These are phyloP conservation scores for Lathamus discolor DNA, from an alignment of 2,113 vertebrate species.

Conservation along the genomic window DNA sequence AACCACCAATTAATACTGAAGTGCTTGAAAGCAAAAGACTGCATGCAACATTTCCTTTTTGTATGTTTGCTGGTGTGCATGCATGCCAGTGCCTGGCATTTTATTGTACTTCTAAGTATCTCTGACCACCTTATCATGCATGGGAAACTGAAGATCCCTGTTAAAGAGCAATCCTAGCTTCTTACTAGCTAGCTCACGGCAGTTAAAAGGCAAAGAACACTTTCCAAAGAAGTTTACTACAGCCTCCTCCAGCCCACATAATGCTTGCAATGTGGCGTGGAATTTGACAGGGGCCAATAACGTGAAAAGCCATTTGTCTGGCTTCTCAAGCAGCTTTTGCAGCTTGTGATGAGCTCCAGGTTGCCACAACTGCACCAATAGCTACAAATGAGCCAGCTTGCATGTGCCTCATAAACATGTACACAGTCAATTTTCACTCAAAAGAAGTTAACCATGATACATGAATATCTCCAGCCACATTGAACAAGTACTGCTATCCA, in stretches of 20 bases:
- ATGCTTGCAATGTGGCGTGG: background rate
- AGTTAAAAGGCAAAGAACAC: background rate
- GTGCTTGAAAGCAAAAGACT: background rate
- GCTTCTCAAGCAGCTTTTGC: background rate
- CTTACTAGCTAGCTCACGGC: background rate
- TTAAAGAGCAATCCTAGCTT: background rate
- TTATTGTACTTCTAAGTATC: background rate
- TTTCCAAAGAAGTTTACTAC: background rate
- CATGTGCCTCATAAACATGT: background rate
- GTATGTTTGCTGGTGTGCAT: background rate
- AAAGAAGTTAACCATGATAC: background rate
- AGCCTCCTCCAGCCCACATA: background rate
- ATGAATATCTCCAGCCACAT: background rate
- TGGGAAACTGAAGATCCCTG: background rate
- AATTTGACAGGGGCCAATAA: background rate
- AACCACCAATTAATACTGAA: background rate
- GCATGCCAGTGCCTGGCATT: background rate
- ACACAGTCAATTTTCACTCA: background rate
- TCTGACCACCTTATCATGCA: background rate
- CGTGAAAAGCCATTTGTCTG: background rate
- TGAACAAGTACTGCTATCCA: background rate
- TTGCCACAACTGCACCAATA: background rate
- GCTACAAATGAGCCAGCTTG: background rate
- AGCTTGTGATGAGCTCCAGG: background rate
- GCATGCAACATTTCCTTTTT: background rate